Percentiles rank a stretch among this genome's conserved stretches.
phyloP scores from a whole-genome alignment of 2,888 invertebrate species.

The Neoaliturus tenellus region DNA sequence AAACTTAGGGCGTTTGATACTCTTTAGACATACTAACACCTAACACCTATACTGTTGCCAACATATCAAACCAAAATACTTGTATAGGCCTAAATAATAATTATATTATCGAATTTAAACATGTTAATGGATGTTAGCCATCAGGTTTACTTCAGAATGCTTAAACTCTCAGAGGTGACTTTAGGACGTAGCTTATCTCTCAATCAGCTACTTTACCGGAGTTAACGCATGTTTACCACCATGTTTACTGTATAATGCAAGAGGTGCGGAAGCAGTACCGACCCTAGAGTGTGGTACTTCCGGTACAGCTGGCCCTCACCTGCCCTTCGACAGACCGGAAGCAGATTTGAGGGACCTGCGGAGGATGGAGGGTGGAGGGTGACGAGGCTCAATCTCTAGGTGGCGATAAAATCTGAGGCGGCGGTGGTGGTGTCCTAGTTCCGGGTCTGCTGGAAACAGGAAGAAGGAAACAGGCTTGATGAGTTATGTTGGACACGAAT shows the following conservation, averaged over 20 bases:
- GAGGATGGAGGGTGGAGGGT: conserved; percentile 2
- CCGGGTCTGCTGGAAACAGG: neutral
- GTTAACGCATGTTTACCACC: no score
- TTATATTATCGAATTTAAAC: no score
- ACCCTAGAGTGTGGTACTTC: neutral
- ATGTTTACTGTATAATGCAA: conserved; percentile 10
- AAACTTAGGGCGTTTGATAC: no score
- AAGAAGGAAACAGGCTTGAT: neutral
- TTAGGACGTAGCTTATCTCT: no score
- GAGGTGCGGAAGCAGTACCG: conserved; percentile 5
- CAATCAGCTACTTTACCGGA: no score
- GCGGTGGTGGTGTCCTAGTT: neutral
- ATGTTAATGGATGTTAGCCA: no score
- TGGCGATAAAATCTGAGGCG: conserved; percentile 9
- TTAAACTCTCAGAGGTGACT: no score
- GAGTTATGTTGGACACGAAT: no score
- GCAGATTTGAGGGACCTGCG: conserved; percentile 6
- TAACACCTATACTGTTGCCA: no score
- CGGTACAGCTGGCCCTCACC: conserved; percentile 23
- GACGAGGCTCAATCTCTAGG: neutral
- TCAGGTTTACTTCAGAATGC: no score
- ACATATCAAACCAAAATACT: no score
- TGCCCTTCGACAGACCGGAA: conserved; percentile 10
- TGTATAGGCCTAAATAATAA: neutral
- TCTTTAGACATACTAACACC: no score